A percentile compares a stretch with the other conserved stretches of the same genome.
Conservation (phyloP, 2,888 invertebrate species). For the Nasonovia ribisnigri region DNA sequence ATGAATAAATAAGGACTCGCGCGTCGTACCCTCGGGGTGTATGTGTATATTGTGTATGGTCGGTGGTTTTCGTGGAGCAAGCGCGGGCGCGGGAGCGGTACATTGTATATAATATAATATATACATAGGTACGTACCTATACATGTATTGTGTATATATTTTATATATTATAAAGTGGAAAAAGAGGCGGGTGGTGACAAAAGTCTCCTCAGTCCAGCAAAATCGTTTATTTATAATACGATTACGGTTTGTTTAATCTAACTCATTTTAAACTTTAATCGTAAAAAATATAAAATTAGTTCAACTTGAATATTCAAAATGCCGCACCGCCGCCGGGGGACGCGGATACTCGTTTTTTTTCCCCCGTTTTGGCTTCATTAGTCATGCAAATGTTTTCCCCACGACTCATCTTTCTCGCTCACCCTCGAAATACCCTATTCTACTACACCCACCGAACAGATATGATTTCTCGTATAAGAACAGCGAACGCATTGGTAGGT, state of each 20-base stretch:
- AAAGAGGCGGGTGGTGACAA: neutral
- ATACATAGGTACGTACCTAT: too few relatives aligned
- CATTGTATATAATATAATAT: neutral
- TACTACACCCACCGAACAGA: neutral
- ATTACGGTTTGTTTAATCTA: slow-evolving; percentile 41
- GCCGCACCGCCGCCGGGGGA: neutral
- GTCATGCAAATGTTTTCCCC: slow-evolving; percentile 40
- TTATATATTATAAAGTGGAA: neutral
- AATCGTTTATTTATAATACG: slow-evolving; percentile 54
- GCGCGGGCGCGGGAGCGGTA: neutral
- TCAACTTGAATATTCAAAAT: slow-evolving; percentile 43
- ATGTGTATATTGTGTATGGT: slow-evolving; percentile 20
- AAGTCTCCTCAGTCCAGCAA: slow-evolving; percentile 26
- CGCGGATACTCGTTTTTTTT: neutral
- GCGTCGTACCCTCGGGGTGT: slow-evolving; percentile 28
- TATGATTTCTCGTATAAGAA: neutral
- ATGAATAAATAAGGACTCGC: slow-evolving; percentile 62
- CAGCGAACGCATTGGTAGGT: neutral
- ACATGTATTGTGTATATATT: neutral
- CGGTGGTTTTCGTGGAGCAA: neutral
- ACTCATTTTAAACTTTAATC: slow-evolving; percentile 43
- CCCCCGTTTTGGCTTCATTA: neutral
- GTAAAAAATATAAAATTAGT: slow-evolving; percentile 40
- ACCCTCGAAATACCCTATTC: neutral
- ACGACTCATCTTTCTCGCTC: neutral